Percentiles rank a stretch among this genome's conserved stretches.
These are phyloP conservation scores for Mionectes olivaceus DNA, from an alignment of 2,797 vertebrate species.

Conservation along the genomic window DNA sequence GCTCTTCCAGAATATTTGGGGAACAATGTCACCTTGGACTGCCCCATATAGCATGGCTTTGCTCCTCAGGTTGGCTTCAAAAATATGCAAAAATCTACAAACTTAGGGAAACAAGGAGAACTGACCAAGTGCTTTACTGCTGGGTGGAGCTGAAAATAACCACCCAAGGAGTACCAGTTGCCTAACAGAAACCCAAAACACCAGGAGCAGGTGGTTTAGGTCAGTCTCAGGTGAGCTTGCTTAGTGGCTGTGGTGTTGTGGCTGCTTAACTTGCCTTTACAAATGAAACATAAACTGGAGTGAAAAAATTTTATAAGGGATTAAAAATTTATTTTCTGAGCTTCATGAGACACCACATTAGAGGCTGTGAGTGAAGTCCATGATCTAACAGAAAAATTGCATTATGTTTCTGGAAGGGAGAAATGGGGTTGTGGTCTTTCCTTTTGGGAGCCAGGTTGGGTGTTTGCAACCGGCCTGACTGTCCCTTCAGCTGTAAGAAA, in stretches of 20 bases:
- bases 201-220: background rate
- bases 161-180: background rate
- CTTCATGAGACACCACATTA: background rate
- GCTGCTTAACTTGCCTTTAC: background rate
- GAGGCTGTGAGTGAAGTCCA: background rate
- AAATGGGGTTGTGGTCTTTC: background rate
- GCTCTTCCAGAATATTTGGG: background rate
- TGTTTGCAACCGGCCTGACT: background rate
- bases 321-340: background rate
- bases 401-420: background rate
- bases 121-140: background rate
- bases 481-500: background rate
- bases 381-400: background rate
- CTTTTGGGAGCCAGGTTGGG: background rate
- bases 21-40: background rate
- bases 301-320: background rate
- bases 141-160: background rate
- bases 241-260: background rate
- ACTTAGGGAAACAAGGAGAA: background rate
- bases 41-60: background rate
- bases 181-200: background rate
- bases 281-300: background rate
- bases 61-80: background rate
- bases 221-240: background rate
- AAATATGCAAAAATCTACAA: background rate